These are phyloP conservation scores for Lemur catta DNA, from an alignment of 2,797 vertebrate genomes.

Conservation along the genomic window DNA sequence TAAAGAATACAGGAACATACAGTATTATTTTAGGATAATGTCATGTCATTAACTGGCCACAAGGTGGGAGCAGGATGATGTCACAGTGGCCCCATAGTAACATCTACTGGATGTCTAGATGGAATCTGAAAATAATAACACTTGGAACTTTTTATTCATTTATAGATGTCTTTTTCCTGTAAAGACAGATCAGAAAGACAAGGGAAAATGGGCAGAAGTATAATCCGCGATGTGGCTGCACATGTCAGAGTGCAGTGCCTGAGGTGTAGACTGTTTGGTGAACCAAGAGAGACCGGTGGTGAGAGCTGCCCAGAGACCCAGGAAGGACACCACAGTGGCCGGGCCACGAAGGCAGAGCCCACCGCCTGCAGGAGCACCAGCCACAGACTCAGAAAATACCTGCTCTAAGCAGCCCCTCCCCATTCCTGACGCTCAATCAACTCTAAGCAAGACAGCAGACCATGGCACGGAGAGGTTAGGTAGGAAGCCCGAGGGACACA, in stretches of 20 bases:
- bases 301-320: not conserved
- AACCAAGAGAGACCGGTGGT: not conserved
- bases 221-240: not conserved
- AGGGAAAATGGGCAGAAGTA: not conserved
- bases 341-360: not conserved
- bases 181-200: not conserved
- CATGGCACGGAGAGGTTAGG: not conserved
- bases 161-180: not conserved
- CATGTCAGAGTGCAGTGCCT: too few species aligned
- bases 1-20: not conserved
- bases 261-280: not conserved
- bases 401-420: not conserved
- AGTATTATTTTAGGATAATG: too few species aligned
- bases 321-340: rapidly evolving
- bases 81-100: not conserved
- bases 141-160: not conserved
- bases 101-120: not conserved
- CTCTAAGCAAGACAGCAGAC: not conserved
- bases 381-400: not conserved
- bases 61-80: too few species aligned
- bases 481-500: not conserved
- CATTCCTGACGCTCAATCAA: not conserved
- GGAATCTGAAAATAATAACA: not conserved
- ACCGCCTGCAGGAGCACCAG: not conserved
- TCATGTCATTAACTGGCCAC: not conserved